Conservation (phyloP, 30 jellyfish, hydroid and myxozoan species). For the Pseudorhiza aurosa region DNA sequence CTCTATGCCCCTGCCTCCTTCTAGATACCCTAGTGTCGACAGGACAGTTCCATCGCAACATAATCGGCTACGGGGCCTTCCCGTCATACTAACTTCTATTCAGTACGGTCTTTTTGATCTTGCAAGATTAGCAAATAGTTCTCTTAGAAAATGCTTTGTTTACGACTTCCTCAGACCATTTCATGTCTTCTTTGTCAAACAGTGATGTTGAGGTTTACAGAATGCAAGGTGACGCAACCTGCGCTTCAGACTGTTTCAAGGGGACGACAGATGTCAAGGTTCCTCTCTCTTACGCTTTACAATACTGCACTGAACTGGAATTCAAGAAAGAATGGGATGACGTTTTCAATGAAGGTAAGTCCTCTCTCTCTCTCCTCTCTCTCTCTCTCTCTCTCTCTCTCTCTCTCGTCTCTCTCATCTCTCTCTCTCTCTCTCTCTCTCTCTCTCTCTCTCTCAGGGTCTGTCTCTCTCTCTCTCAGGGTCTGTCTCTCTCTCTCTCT, state of each 20-base stretch:
- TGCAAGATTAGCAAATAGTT: neutral
- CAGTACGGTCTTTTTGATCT: neutral
- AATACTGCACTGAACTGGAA: slow-evolving; percentile 55
- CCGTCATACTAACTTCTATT: neutral
- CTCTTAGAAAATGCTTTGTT: neutral
- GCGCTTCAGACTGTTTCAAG: slow-evolving; percentile 78
- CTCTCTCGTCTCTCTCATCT: no score
- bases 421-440: no score
- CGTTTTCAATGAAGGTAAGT: slow-evolving; percentile 73
- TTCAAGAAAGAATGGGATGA: slow-evolving; percentile 91
- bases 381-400: no score
- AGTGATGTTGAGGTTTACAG: slow-evolving; percentile 80
- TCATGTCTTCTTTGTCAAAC: no score
- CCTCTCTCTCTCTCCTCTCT: neutral
- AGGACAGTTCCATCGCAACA: no score
- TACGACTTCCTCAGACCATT: no score
- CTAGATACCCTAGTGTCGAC: no score
- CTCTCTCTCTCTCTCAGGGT: no score
- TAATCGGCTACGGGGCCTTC: no score
- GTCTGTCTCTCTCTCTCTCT: no score
- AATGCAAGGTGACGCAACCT: slow-evolving; percentile 80
- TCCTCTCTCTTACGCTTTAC: slow-evolving; percentile 76
- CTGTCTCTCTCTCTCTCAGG: no score
- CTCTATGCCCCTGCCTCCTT: no score
- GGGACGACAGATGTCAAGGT: slow-evolving; percentile 87